These are phyloP conservation scores for Columba livia DNA, from an alignment of 2,113 vertebrate genomes.

Conservation along the genomic window DNA sequence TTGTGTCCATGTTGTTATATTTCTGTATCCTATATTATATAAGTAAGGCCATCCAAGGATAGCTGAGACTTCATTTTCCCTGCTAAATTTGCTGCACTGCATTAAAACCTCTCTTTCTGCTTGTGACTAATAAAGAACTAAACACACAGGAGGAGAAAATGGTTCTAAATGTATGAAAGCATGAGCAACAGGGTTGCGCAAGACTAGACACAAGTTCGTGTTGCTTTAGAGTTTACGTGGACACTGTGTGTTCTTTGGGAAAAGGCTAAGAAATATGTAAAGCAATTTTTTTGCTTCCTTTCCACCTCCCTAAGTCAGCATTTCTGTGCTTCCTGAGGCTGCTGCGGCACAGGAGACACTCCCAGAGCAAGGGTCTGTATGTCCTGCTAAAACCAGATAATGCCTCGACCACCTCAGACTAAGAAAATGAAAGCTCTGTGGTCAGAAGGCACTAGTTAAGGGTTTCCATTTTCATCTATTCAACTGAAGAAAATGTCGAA, in stretches of 20 bases:
- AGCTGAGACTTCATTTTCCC: neutral
- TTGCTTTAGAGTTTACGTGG: neutral
- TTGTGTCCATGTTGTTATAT: slow-evolving; percentile 2
- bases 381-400: neutral
- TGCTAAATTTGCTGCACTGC: neutral
- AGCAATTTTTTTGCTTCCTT: neutral
- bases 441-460: neutral
- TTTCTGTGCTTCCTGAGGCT: neutral
- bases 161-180: neutral
- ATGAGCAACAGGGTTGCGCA: neutral
- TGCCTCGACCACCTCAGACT: neutral
- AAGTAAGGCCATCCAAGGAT: neutral
- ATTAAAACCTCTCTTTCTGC: slow-evolving; percentile 35
- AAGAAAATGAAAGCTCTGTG: neutral
- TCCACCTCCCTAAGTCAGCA: neutral
- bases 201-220: neutral
- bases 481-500: neutral
- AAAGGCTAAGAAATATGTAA: neutral
- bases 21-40: slow-evolving; percentile 23
- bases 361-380: neutral
- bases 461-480: neutral
- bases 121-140: neutral
- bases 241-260: neutral
- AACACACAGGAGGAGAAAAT: neutral
- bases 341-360: neutral